Percentiles rank a stretch among this genome's conserved stretches.
These are phyloP conservation scores for Acanthopleura granulata DNA, from an alignment of 2,888 invertebrate species.

Conservation along the genomic window DNA sequence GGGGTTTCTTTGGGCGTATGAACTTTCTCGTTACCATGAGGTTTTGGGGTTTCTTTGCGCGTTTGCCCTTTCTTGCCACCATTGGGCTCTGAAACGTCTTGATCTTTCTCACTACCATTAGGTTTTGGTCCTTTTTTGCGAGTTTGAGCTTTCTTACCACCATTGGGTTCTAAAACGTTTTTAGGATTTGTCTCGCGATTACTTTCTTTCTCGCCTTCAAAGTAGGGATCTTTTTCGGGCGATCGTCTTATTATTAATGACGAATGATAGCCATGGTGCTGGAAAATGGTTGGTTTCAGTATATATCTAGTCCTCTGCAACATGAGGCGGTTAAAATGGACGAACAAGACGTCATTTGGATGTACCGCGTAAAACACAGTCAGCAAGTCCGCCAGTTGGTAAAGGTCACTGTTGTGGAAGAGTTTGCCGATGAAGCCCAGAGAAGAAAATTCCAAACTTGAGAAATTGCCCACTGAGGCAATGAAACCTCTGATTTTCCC, in stretches of 20 bases:
- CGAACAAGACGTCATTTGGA: slow-evolving; percentile 45
- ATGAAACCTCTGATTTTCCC: slow-evolving; percentile 61
- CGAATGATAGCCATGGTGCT: slow-evolving; percentile 5
- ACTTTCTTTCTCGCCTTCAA: no score
- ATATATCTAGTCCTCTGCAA: not conserved
- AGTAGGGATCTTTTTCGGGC: no score
- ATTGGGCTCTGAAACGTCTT: no score
- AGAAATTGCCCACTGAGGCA: slow-evolving; percentile 40
- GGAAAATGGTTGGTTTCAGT: not conserved
- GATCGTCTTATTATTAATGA: not conserved
- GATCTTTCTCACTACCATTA: no score
- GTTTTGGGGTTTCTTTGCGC: no score
- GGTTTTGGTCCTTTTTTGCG: no score
- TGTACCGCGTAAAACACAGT: slow-evolving; percentile 42
- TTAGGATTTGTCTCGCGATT: no score
- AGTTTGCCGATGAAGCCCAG: slow-evolving; percentile 53
- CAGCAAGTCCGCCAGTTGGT: slow-evolving; percentile 56
- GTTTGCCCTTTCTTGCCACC: no score
- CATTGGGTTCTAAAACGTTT: no score
- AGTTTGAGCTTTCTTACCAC: no score
- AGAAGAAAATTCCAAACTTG: slow-evolving; percentile 43
- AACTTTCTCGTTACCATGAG: no score
- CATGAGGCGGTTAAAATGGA: slow-evolving; percentile 24
- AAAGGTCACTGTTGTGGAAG: slow-evolving; percentile 39
- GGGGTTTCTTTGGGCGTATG: no score